A percentile compares a stretch with the other conserved stretches of the same genome.
Evolutionary conservation across 2,797 vertebrate genomes (phyloP).

Genomic region (Natrix natrix): DNA sequence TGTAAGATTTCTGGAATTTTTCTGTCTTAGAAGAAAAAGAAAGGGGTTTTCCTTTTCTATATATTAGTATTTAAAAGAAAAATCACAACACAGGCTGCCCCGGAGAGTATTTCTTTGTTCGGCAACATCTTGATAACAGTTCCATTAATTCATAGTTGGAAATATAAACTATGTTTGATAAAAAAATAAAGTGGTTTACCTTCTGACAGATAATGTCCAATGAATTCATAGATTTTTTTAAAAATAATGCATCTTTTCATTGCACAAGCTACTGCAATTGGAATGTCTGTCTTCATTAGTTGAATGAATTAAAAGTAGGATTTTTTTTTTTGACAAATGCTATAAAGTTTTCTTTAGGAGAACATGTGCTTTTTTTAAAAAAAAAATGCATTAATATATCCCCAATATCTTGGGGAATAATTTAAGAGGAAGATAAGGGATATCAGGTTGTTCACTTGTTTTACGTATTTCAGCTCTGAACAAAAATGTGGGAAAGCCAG

Average conservation of each 20-base stretch:
- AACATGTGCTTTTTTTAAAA: neutral
- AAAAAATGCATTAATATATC: too few relatives aligned
- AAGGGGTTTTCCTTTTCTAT: neutral
- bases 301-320: conserved; percentile 24
- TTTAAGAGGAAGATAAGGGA: neutral
- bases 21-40: neutral
- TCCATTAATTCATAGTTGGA: conserved; percentile 28
- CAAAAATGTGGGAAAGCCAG: neutral
- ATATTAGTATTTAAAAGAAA: conserved; percentile 31
- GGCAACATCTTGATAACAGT: conserved; percentile 51
- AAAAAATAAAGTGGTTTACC: neutral
- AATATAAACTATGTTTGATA: neutral
- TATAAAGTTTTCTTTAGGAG: neutral
- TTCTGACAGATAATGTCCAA: neutral
- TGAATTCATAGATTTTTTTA: neutral
- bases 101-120: conserved; percentile 50
- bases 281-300: neutral
- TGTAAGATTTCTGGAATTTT: conserved; percentile 32
- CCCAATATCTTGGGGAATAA: neutral
- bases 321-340: neutral
- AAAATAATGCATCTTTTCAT: neutral
- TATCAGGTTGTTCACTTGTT: neutral
- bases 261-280: neutral
- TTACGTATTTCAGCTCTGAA: neutral
- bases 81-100: conserved; percentile 18